Base-by-base conservation (phyloP, 2,797 vertebrate species). In the Numenius phaeopus region DNA sequence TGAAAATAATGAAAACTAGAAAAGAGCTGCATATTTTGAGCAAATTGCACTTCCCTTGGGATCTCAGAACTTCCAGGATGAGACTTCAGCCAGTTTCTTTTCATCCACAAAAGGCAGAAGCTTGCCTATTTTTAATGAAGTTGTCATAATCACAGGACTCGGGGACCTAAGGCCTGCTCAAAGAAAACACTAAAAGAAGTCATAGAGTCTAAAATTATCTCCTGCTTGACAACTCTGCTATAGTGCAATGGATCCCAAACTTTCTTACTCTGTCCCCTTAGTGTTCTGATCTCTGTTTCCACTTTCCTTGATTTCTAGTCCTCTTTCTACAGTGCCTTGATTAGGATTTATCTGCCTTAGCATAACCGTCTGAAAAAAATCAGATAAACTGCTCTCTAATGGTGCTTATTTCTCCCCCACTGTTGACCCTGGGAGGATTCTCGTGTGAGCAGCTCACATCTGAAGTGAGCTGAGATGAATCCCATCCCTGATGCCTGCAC, bases 11-110 rank as follows among this genome's bases (percentile, higher is more conserved):
- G 39, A 44, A 39, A 55, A 65, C 39, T 11, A 5, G 49, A 15
- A 17, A 27, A 73, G 5, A 47, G 3, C 4, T 29, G 13, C 0
- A 0, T 19, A 26, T 70, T 84, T 47, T 29, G 40, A 20, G 17
- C 0, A 0, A 30, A 30, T 12, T 40, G 19, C 21, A 44, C 23
- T 29, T 92, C 46, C 8, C 8, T 8, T 42, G 44, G 5, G 23
- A 30, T 32, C 47, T 83, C 65, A 21, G 57, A 77, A 29, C 9
- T 22, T 69, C 54, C 14, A 17, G 9, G 29, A 29, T 7, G 23
- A 22, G 30, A 30, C 10, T 59, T 46, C 12, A 34, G 23, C 34
- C 37, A 32, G 10, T 52, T 58, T 58, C 50, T 66, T 66, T 37
- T 78, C 22, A 62, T 16, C 23, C 26, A n/a, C 18, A 54, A 22